Evolutionary conservation across 2,113 vertebrate species (phyloP), one percentile per base, ranked within the genome.

Genomic region (Seriola dumerili): DNA sequence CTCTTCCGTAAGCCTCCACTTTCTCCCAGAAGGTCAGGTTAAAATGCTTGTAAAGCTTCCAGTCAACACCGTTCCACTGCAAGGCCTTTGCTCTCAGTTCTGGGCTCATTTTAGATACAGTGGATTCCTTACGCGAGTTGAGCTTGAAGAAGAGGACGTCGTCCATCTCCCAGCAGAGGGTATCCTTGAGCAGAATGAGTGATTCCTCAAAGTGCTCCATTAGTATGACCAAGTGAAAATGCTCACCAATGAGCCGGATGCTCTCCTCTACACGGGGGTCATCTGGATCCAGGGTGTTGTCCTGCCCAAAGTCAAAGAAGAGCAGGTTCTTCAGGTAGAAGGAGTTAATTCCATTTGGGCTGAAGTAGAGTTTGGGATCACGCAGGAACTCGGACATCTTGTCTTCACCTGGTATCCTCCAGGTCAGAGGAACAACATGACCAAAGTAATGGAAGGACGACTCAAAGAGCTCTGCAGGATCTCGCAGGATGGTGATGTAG

Each of bases 401-500:
- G 74, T 97, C 94, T 0, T 92, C 91, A 13, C 95, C 93, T 0
- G 93, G 72, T 29, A 98, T 91, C 88, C 94, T 96, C 97, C 97
- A 98, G 8, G 97, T 98, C 77, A 97, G 85, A 8, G 97, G 97
- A 62, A 97, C 90, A 79, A 96, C 0, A 0, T 90, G 90, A 29
- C 95, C 94, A 0, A 97, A 98, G 90, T 97, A 98, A 90, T 97
- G 97, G 93, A 98, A 98, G 8, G 97, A 96, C 2, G 97, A 98
- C 92, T 98, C 97, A 0, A 97, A 98, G 86, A 98, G 96, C 72
- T 96, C 94, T 1, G 97, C 97, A 0, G 97, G 97, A 88, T 97
- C 95, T 61, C 97, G 90, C 70, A 98, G 94, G 89, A 98, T 96
- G 0, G 97, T 97, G 70, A 97, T 90, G 32, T 97, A 98, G 19